A percentile compares a stretch with the other conserved stretches of the same genome.
Conservation (phyloP, 2,888 invertebrate genomes). For the Ashinkailepas kermadecensis region DNA sequence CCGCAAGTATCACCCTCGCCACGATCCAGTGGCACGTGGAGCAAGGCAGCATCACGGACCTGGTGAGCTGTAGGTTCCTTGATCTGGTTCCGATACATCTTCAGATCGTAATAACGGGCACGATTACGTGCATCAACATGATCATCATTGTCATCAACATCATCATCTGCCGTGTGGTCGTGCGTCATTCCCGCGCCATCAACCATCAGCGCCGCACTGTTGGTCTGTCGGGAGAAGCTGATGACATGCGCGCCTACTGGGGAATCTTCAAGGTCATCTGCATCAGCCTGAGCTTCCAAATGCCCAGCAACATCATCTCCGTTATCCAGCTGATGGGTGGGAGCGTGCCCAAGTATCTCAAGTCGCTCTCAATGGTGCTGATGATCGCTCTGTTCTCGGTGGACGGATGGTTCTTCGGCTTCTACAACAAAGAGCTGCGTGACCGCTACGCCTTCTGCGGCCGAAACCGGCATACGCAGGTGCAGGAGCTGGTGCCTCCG, state of each 20-base stretch:
- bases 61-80: background rate
- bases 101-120: background rate
- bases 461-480: background rate
- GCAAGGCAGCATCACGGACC: no score
- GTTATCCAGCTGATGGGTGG: background rate
- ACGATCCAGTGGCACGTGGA: no score
- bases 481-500: no score
- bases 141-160: background rate
- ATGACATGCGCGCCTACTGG: background rate
- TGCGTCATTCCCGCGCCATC: background rate
- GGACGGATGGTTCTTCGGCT: constrained; percentile 17
- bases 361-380: background rate
- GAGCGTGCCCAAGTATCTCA: background rate
- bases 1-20: no score
- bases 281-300: background rate
- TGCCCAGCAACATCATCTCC: background rate
- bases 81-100: background rate
- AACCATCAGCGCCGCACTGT: background rate
- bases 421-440: background rate
- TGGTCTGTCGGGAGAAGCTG: background rate
- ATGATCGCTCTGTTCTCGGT: background rate
- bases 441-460: background rate
- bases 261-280: background rate
- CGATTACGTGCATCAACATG: background rate
- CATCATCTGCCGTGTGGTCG: background rate